A percentile compares a stretch with the other conserved stretches of the same genome.
These are phyloP conservation scores for Drosophila kepulauana DNA, from an alignment of 1,140 invertebrate species.

Conservation along the genomic window DNA sequence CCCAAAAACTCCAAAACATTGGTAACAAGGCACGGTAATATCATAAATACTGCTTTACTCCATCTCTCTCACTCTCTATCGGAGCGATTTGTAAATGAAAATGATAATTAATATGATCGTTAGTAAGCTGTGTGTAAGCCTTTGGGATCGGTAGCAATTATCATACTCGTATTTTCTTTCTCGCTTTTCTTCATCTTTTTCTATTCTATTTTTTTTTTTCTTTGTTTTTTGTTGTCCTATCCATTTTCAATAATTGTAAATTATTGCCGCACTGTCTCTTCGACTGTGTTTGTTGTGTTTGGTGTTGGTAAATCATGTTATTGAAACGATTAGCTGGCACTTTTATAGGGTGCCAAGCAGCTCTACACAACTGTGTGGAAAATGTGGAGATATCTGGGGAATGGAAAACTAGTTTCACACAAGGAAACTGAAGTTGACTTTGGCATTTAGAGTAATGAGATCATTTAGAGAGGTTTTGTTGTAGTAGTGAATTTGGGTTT, in stretches of 20 bases:
- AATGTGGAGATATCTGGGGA: not conserved
- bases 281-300: slow-evolving; percentile 56
- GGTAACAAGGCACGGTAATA: slow-evolving; percentile 56
- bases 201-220: slow-evolving; percentile 19
- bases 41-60: slow-evolving; percentile 71
- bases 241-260: slow-evolving; percentile 78
- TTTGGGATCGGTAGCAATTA: slow-evolving; percentile 71
- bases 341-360: slow-evolving; percentile 71
- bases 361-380: not conserved
- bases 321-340: slow-evolving; percentile 77
- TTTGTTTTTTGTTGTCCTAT: slow-evolving; percentile 36
- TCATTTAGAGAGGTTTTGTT: not conserved
- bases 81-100: slow-evolving; percentile 71
- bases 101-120: slow-evolving; percentile 83
- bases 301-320: slow-evolving; percentile 77
- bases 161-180: slow-evolving; percentile 69
- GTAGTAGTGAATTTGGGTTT: not conserved
- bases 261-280: slow-evolving; percentile 54
- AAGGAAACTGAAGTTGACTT: not conserved
- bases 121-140: slow-evolving; percentile 45
- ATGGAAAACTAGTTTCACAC: slow-evolving; percentile 10
- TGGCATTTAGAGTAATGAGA: slow-evolving; percentile 18
- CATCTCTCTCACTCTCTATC: slow-evolving; percentile 3
- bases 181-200: slow-evolving; percentile 35
- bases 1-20: not conserved